Percentiles rank a stretch among this genome's conserved stretches.
These are phyloP conservation scores for Tonatia bakeri DNA, from an alignment of 2,113 vertebrate species.

Conservation along the genomic window DNA sequence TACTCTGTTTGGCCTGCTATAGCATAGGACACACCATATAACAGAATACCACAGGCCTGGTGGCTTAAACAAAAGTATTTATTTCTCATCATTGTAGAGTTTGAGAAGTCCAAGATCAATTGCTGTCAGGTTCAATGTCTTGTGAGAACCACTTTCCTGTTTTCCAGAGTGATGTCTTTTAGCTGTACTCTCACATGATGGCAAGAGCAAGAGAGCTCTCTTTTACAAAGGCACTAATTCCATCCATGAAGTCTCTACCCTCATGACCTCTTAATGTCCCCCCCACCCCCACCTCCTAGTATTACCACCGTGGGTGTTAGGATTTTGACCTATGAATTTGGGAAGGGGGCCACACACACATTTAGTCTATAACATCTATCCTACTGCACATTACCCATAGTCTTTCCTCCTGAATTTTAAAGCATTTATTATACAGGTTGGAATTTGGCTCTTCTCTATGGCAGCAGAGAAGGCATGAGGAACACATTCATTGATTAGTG, in stretches of 20 bases:
- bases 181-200: rapidly evolving
- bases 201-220: neutral
- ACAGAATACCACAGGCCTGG: neutral
- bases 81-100: neutral
- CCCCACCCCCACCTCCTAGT: neutral
- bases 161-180: neutral
- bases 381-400: neutral
- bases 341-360: neutral
- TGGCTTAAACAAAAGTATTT: neutral
- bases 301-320: neutral
- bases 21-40: neutral
- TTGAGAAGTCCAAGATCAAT: neutral
- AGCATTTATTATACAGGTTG: neutral
- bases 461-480: neutral
- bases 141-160: neutral
- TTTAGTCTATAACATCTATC: neutral
- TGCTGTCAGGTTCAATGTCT: neutral
- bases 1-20: neutral
- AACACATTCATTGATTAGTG: neutral
- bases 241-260: neutral
- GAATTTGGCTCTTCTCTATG: neutral
- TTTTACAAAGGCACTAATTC: neutral
- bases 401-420: neutral
- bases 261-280: neutral
- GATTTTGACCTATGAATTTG: neutral